phyloP scores from a whole-genome alignment of 2,113 vertebrate species.

The Malurus cyaneus region DNA sequence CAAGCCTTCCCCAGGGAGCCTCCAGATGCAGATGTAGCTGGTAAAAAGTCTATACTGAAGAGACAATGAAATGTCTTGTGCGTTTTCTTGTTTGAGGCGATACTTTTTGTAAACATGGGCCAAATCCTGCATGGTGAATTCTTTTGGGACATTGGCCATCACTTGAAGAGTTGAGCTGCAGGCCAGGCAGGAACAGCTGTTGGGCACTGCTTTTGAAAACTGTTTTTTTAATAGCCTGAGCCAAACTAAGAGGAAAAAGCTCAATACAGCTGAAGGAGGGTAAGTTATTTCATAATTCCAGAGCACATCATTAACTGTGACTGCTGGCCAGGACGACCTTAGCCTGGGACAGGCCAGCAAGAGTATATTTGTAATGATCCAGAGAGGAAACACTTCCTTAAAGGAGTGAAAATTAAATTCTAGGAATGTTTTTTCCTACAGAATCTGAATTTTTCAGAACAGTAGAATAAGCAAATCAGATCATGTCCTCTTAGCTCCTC shows the following conservation, averaged over 20 bases:
- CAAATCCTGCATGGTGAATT: not conserved
- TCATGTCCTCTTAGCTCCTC: not conserved
- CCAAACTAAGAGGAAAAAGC: not conserved
- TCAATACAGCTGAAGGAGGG: not conserved
- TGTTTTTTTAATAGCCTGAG: not conserved
- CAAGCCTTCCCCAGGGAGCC: not conserved
- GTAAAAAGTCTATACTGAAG: not conserved
- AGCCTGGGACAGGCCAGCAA: not conserved
- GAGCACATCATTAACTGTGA: not conserved
- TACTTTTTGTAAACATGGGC: not conserved
- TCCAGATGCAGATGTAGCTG: not conserved
- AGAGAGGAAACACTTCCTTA: not conserved
- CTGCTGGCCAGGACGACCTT: not conserved
- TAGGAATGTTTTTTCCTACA: not conserved
- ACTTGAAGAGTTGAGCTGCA: not conserved
- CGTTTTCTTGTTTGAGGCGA: not conserved
- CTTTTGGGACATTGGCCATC: not conserved
- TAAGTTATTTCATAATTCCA: not conserved
- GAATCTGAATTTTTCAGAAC: not conserved
- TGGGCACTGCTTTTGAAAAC: not conserved
- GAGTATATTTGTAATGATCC: accelerated
- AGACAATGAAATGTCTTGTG: not conserved
- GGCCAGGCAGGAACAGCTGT: not conserved
- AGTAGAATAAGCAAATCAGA: not conserved
- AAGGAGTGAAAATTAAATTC: not conserved